phyloP scores from a whole-genome alignment of 1,140 invertebrate genomes.

The Hypothenemus hampei region DNA sequence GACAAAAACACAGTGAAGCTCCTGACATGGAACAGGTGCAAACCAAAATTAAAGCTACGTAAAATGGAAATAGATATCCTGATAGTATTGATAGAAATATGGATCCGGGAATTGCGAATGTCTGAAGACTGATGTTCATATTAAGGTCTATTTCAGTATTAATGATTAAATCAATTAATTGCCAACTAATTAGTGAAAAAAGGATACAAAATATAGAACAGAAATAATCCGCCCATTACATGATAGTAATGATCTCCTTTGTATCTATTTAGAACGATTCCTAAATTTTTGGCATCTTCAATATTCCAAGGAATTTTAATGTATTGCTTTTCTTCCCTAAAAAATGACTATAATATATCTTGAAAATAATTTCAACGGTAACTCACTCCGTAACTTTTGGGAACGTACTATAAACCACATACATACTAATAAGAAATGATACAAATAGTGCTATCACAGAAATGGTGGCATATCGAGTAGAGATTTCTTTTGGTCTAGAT shows the following conservation, averaged over 20 bases:
- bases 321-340: constrained; percentile 79
- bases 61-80: constrained; percentile 95
- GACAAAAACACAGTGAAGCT: constrained; percentile 90
- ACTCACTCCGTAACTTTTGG: constrained; percentile 79
- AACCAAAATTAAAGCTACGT: constrained; percentile 81
- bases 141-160: constrained; percentile 24
- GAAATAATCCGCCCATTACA: constrained; percentile 84
- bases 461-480: constrained; percentile 52
- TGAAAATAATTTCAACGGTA: background rate
- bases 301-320: constrained; percentile 91
- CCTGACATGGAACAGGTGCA: constrained; percentile 96
- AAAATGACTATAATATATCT: constrained; percentile 15
- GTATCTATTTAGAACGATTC: constrained; percentile 84
- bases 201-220: constrained; percentile 99
- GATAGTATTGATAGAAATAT: constrained; percentile 96
- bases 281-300: constrained; percentile 94
- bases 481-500: constrained; percentile 21
- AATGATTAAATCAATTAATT: background rate
- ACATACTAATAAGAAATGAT: constrained; percentile 56
- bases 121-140: constrained; percentile 74
- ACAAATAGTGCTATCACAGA: constrained; percentile 61
- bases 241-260: constrained; percentile 92
- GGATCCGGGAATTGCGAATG: constrained; percentile 98
- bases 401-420: constrained; percentile 70
- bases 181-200: constrained; percentile 46